Evolutionary conservation across 2,888 invertebrate species (phyloP).

Genomic region (Trachelus stipa): DNA sequence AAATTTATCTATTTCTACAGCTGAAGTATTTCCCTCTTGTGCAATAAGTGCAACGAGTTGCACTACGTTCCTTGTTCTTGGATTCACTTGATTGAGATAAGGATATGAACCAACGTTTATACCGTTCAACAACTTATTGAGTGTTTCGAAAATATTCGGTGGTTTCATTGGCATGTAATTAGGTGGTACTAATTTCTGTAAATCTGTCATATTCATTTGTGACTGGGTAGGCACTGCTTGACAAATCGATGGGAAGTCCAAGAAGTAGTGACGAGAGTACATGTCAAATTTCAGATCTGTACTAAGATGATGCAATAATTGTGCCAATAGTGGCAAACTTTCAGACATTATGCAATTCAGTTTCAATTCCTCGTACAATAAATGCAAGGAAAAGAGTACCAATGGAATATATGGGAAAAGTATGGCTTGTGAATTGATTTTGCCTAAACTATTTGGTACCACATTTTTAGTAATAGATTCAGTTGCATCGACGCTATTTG

Average conservation of each 20-base stretch:
- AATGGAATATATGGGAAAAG: conserved; percentile 81
- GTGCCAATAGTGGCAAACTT: conserved; percentile 76
- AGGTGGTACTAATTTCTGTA: conserved; percentile 73
- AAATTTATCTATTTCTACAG: conserved; percentile 52
- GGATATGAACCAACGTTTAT: conserved; percentile 74
- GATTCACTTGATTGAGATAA: conserved; percentile 80
- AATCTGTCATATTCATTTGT: conserved; percentile 71
- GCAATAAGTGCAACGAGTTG: conserved; percentile 71
- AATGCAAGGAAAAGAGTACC: conserved; percentile 84
- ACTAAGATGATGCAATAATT: conserved; percentile 80
- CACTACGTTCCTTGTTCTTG: conserved; percentile 78
- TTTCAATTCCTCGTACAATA: conserved; percentile 92
- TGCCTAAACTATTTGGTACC: conserved; percentile 42
- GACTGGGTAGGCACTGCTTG: conserved; percentile 61
- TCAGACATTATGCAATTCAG: conserved; percentile 78
- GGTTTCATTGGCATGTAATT: conserved; percentile 74
- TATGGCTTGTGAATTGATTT: conserved; percentile 74
- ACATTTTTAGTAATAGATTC: conserved; percentile 23
- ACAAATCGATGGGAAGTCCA: conserved; percentile 82
- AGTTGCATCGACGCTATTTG: conserved; percentile 25
- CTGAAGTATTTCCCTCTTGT: conserved; percentile 41
- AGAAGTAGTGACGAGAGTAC: conserved; percentile 85
- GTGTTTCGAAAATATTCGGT: conserved; percentile 78
- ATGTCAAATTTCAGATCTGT: conserved; percentile 78
- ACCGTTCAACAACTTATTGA: conserved; percentile 74